Evolutionary conservation across 2,113 vertebrate species (phyloP).

Genomic region (Meriones unguiculatus): DNA sequence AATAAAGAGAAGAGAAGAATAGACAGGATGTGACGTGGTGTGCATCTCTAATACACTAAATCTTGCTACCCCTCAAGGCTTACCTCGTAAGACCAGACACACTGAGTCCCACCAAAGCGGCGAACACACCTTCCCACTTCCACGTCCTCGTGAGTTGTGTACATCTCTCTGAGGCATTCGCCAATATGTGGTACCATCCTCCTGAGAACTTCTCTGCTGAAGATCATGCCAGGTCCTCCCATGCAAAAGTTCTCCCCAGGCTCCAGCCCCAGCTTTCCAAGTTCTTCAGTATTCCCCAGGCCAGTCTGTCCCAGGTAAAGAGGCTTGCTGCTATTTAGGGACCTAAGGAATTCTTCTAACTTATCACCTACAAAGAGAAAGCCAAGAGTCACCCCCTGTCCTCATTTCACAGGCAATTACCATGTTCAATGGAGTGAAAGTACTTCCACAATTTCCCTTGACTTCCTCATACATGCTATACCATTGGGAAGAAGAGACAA

Average conservation of each 20-base stretch:
- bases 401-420: neutral
- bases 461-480: neutral
- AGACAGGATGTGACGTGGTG: neutral
- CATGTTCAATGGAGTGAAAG: neutral
- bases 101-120: slow-evolving; percentile 90
- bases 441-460: neutral
- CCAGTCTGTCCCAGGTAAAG: slow-evolving; percentile 92
- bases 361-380: slow-evolving; percentile 89
- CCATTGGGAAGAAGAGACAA: neutral
- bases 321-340: slow-evolving; percentile 97
- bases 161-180: slow-evolving; percentile 90
- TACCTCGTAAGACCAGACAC: slow-evolving; percentile 93
- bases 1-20: neutral
- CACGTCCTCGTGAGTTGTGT: slow-evolving; percentile 91
- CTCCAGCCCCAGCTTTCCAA: slow-evolving; percentile 90
- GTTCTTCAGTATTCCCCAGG: slow-evolving; percentile 89
- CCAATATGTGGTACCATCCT: slow-evolving; percentile 91
- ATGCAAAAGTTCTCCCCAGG: slow-evolving; percentile 93
- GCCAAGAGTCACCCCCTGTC: slow-evolving; percentile 6
- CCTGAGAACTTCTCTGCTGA: slow-evolving; percentile 90
- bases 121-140: slow-evolving; percentile 91
- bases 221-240: slow-evolving; percentile 92
- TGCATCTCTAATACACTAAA: neutral
- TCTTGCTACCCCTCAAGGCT: slow-evolving; percentile 60
- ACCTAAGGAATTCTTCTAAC: slow-evolving; percentile 96